A percentile compares a stretch with the other conserved stretches of the same genome.
Conservation (phyloP, 2,888 invertebrate species). For the Lepidochitona cinerea region DNA sequence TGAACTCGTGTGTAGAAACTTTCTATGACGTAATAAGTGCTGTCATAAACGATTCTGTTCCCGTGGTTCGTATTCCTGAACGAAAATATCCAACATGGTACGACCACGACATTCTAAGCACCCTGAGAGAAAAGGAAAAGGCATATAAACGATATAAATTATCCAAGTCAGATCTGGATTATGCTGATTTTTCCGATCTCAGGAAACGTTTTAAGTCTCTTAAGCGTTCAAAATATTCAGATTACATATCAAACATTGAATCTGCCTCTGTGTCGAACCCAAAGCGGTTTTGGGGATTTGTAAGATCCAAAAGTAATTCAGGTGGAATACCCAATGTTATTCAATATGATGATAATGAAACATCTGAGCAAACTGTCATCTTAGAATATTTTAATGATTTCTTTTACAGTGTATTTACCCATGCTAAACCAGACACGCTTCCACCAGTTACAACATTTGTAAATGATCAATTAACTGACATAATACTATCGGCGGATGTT, state of each 20-base stretch:
- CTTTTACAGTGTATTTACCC: background rate
- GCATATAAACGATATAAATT: too few relatives aligned
- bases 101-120: background rate
- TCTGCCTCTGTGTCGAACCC: background rate
- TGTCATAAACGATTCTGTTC: background rate
- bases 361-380: background rate
- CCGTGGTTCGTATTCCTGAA: background rate
- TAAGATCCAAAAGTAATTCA: background rate
- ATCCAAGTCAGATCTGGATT: too few relatives aligned
- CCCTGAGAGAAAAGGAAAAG: too few relatives aligned
- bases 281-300: background rate
- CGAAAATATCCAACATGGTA: background rate
- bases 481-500: background rate
- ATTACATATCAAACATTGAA: background rate
- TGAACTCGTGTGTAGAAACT: too few relatives aligned
- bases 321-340: background rate
- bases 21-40: too few relatives aligned
- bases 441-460: background rate
- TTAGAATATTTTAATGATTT: too few relatives aligned
- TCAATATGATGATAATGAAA: background rate
- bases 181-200: background rate
- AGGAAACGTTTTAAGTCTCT: background rate
- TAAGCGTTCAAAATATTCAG: background rate
- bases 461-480: background rate
- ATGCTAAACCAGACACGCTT: background rate